Evolutionary conservation across 2,888 invertebrate species (phyloP), one percentile per base, ranked within the genome.

Genomic region (Tricholauxania praeusta): DNA sequence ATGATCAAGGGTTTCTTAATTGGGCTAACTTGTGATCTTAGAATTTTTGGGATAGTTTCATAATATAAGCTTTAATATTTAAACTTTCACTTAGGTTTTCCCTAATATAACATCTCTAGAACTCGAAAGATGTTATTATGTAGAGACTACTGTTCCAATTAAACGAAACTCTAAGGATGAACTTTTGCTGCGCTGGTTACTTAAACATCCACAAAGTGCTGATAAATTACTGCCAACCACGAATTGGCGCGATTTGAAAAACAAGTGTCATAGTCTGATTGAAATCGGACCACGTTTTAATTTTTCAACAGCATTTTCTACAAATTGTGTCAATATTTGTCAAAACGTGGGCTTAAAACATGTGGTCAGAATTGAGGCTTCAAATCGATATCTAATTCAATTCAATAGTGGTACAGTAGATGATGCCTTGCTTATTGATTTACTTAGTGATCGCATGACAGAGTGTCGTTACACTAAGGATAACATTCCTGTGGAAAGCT

Each of bases 241-340:
- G 12, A 70, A 64, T 0, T 75, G 83, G 4, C 64, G 74, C 6
- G 81, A 83, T 52, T 86, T 87, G 72, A 86, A 89, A 75, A 84
- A 88, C 28, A 70, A 74, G 1, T 17, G 55, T 48, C 71, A 80
- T 47, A 77, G 89, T 14, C 78, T 96, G 8, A 90, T 97, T 80
- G 97, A 97, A 90, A 94, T 96, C 84, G 97, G 97, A 39, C 97
- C 97, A 51, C 92, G 97, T 79, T 93, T 97, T 80, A 96, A 97
- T 87, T 98, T 98, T 86, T 97, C 96, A 17, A 98, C 98, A 53
- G 93, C 99, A 0, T 96, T 96, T 85, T 98, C 97, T 0, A 98
- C 97, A 79, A 99, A 99, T 88, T 96, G 97, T 47, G 95, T 98
- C 1, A 96, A 97, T 69, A 98, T 98, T 79, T 97, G 96, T 84